phyloP scores from a whole-genome alignment of 1,140 invertebrate genomes.

The Drosophila ambigua region DNA sequence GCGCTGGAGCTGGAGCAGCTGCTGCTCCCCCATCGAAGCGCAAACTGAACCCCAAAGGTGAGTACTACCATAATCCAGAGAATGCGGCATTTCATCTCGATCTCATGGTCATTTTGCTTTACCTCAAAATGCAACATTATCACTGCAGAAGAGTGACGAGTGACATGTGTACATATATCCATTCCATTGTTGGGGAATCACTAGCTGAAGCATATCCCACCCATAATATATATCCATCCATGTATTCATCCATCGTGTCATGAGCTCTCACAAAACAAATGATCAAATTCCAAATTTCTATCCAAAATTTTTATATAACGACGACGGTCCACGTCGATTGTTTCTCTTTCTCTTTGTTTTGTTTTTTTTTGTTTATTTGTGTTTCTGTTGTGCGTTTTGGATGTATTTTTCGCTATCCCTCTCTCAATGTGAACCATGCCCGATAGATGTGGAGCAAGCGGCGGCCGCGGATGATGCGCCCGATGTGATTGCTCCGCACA shows the following conservation, averaged over 20 bases:
- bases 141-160: not conserved
- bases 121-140: conserved; percentile 12
- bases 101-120: conserved; percentile 29
- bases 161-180: conserved; percentile 33
- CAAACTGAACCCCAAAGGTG: conserved; percentile 63
- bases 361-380: conserved; percentile 33
- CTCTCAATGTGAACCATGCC: conserved; percentile 45
- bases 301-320: conserved; percentile 66
- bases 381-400: conserved; percentile 48
- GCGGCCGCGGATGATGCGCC: conserved; percentile 40
- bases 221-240: conserved; percentile 1
- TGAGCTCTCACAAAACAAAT: conserved; percentile 43
- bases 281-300: conserved; percentile 28
- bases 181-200: no score
- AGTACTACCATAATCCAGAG: conserved; percentile 8
- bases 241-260: conserved; percentile 34
- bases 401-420: conserved; percentile 32
- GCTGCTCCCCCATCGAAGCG: conserved; percentile 40
- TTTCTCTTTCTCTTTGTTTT: conserved; percentile 58
- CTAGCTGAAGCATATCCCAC: no score
- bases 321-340: conserved; percentile 13
- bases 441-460: conserved; percentile 74
- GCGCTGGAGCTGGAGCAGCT: conserved; percentile 8
- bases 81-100: conserved; percentile 21
- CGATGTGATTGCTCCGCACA: conserved; percentile 39